Conservation (phyloP, 2,888 invertebrate genomes). For the Spisula subtruncata region DNA sequence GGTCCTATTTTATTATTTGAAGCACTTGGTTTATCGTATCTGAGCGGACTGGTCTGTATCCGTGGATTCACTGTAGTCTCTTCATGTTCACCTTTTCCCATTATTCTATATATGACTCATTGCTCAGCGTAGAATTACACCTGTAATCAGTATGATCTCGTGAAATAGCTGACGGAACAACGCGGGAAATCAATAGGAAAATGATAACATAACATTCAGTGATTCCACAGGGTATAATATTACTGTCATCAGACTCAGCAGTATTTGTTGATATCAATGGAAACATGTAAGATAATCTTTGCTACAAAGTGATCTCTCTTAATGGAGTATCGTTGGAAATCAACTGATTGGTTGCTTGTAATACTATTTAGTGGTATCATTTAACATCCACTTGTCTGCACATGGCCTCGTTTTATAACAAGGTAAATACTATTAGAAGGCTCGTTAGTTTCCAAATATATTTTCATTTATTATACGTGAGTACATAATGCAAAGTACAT, state of each 20-base stretch:
- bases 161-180: background rate
- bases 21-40: background rate
- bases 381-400: too few species aligned
- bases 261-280: background rate
- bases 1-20: conserved; percentile 14
- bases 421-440: too few species aligned
- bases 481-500: too few species aligned
- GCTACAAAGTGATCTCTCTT: too few species aligned
- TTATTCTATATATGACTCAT: background rate
- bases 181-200: background rate
- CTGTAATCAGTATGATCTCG: background rate
- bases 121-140: background rate
- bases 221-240: background rate
- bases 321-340: too few species aligned
- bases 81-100: conserved; percentile 43
- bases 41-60: background rate
- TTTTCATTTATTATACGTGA: too few species aligned
- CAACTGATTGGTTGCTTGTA: too few species aligned
- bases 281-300: too few species aligned
- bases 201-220: background rate
- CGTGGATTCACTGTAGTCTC: background rate
- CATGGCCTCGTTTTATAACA: too few species aligned
- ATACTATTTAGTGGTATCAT: too few species aligned
- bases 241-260: background rate
- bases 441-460: too few species aligned